Evolutionary conservation across 2,797 vertebrate genomes (phyloP), one percentile per base, ranked within the genome.

Genomic region (Enteromius trimaculatus): DNA sequence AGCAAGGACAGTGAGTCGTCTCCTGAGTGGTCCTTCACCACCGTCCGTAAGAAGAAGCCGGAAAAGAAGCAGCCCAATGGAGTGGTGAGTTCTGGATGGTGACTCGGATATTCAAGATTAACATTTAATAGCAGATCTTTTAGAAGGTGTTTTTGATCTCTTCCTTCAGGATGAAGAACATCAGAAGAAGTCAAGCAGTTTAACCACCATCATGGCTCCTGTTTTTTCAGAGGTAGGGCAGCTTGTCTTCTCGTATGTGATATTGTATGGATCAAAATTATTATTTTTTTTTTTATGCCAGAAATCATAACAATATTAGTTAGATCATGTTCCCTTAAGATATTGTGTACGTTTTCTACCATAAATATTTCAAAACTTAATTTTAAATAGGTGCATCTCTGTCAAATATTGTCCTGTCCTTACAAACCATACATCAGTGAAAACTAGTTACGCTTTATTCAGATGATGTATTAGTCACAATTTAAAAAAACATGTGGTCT

Each of bases 1-100:
- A 94, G 92, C 90, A 95, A 93, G 76, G 94, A 96, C 72, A 95
- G 92, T 49, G 93, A 93, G 76, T 71, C 55, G 1, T 93, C 94
- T 86, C 95, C 95, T 2, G 95, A 96, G 84, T 96, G 96, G 95
- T 95, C 93, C 85, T 96, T 96, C 86, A 96, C 96, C 51, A 96
- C 95, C 0, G 95, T 96, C 77, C 91, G 95, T 47, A 96, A 96
- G 94, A 96, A 96, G 87, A 89, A 88, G n/a, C 93, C 95, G 0
- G 95, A 96, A 21, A 96, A 95, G 91, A 95, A 95, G 86, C 89
- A 95, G 44, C 93, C 94, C 89, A 96, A 96, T 17, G 96, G 95
- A 65, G 93, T 92, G 65, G 86, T 85, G 47, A 13, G 79, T 81
- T 75, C 16, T 58, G 37, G 7, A 31, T 31, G 62, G 13, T 23